These are phyloP conservation scores for Nemoura dubitans DNA, from an alignment of 2,888 invertebrate genomes.

Conservation along the genomic window DNA sequence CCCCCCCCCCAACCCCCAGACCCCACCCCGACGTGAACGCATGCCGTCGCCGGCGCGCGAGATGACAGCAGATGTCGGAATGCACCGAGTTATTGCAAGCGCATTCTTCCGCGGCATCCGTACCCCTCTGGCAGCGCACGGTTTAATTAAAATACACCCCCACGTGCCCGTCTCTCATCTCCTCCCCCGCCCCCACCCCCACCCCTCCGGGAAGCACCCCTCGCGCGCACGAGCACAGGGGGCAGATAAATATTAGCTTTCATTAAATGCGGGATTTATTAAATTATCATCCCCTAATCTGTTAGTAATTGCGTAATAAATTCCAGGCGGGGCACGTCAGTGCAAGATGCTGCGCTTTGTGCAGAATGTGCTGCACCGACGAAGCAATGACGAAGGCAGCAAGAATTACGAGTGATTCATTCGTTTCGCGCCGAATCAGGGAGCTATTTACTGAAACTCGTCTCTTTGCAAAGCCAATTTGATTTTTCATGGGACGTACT, in stretches of 20 bases:
- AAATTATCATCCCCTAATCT: constrained; percentile 43
- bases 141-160: constrained; percentile 41
- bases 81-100: constrained; percentile 37
- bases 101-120: constrained; percentile 24
- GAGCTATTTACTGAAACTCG: neutral
- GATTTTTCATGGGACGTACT: too few relatives aligned
- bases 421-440: neutral
- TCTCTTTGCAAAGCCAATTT: neutral
- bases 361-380: neutral
- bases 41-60: neutral
- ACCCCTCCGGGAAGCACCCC: neutral
- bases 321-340: constrained; percentile 1
- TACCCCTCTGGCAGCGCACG: neutral
- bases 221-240: neutral
- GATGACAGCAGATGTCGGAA: constrained; percentile 37
- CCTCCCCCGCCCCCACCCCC: neutral
- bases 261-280: constrained; percentile 36
- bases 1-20: neutral
- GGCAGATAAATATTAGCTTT: constrained; percentile 41
- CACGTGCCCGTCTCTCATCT: neutral
- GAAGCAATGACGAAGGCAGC: neutral
- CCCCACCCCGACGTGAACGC: neutral
- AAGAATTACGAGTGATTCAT: neutral
- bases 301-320: constrained; percentile 40
- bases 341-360: neutral